Evolutionary conservation across 2,888 invertebrate species (phyloP), one percentile per base, ranked within the genome.

Genomic region (Piscicola geometra): DNA sequence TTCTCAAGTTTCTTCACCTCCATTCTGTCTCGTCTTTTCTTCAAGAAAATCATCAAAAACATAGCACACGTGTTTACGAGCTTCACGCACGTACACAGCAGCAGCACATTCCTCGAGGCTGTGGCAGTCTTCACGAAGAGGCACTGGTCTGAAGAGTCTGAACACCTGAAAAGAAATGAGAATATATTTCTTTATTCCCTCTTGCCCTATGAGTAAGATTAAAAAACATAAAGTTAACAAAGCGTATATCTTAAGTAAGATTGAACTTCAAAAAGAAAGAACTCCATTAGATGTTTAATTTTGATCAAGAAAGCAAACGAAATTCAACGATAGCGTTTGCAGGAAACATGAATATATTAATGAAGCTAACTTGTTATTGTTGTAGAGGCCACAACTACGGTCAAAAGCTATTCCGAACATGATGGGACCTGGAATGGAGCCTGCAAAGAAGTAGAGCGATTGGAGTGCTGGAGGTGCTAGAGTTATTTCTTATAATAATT

Each of bases 371-470:
- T 21, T 5, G 32, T 35, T 64, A 15, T 30, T 32, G 12, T 56
- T 36, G 25, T 81, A 83, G 12, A 82, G 74, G 60, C 79, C 70
- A 77, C 83, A 83, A 18, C 81, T 78, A 21, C 71, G 60, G 76
- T 83, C 83, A 71, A 83, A 80, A 30, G 82, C 80, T 64, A 79
- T 77, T 21, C 82, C 83, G n/a, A 82, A 79, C 52, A 82, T 33
- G n/a, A 82, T 77, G 0, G 82, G 82, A 21, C 82, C 82, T 0
- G 82, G 83, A 41, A 82, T 81, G n/a, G 81, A 81, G 30, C 81
- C 81, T 81, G 60, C n/a, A n/a, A n/a, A n/a, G n/a, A n/a, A n/a
- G n/a, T n/a, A n/a, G n/a, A n/a, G n/a, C n/a, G n/a, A n/a, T n/a
- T n/a, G n/a, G n/a, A n/a, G n/a, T n/a, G n/a, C n/a, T n/a, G n/a